Conservation (phyloP, 2,113 vertebrate genomes). For the Phalacrocorax pelagicus region DNA sequence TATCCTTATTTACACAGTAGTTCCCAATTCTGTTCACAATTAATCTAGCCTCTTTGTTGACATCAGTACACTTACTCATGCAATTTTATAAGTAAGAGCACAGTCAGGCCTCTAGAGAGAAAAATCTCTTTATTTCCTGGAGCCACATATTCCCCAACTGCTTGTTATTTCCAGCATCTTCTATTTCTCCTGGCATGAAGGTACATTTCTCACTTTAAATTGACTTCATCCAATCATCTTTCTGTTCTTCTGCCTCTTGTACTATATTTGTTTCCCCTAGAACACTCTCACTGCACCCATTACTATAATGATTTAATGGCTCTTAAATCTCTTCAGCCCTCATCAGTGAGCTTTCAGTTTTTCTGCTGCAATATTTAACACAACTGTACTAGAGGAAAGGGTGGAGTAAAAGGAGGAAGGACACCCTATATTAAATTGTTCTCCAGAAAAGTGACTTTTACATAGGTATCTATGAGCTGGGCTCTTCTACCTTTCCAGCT, state of each 20-base stretch:
- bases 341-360: background rate
- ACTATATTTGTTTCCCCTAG: background rate
- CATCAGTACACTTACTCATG: background rate
- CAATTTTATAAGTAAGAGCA: background rate
- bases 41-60: slow-evolving; percentile 1
- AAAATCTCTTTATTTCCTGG: slow-evolving; percentile 9
- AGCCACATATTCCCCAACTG: background rate
- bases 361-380: background rate
- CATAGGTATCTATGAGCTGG: background rate
- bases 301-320: background rate
- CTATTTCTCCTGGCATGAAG: background rate
- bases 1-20: slow-evolving; percentile 7
- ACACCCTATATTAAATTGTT: background rate
- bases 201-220: slow-evolving; percentile 10
- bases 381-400: background rate
- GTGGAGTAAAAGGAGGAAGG: background rate
- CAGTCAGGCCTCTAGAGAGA: background rate
- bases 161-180: slow-evolving; percentile 26
- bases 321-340: background rate
- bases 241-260: background rate
- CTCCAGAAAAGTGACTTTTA: background rate
- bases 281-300: background rate
- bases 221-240: background rate
- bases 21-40: slow-evolving; percentile 7
- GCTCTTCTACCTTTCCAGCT: background rate